A percentile compares a stretch with the other conserved stretches of the same genome.
These are phyloP conservation scores for Sarcophaga subvicina DNA, from an alignment of 2,888 invertebrate genomes.

Conservation along the genomic window DNA sequence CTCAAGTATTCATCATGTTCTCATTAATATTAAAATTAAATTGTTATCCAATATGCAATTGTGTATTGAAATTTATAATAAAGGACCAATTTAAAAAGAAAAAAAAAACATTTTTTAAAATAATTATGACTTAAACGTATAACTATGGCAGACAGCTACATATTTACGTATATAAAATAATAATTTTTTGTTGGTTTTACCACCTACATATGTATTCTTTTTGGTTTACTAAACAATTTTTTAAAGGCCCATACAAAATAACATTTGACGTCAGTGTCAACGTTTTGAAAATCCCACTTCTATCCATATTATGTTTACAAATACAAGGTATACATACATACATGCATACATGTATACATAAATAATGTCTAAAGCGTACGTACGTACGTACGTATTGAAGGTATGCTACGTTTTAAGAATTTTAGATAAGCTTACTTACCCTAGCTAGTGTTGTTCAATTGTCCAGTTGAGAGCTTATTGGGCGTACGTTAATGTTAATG, in stretches of 20 bases:
- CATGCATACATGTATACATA: background rate
- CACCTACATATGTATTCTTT: background rate
- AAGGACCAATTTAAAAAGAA: background rate
- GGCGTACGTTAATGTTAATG: background rate
- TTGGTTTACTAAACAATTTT: constrained; percentile 6
- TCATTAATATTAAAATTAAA: no score
- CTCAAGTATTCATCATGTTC: no score
- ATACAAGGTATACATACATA: background rate
- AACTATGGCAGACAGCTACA: no score
- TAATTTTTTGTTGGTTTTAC: constrained; percentile 8
- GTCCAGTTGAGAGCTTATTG: background rate
- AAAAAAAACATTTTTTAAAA: background rate
- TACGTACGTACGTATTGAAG: no score
- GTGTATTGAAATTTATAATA: background rate
- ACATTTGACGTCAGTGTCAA: constrained; percentile 13
- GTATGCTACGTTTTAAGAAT: constrained; percentile 24
- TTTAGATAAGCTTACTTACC: background rate
- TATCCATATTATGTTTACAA: background rate
- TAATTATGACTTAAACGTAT: background rate
- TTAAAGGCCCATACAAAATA: background rate
- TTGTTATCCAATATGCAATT: background rate
- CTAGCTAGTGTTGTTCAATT: background rate
- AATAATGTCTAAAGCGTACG: background rate
- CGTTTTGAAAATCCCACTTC: constrained; percentile 13
- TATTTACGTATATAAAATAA: background rate